Evolutionary conservation across 2,888 invertebrate genomes (phyloP).

Genomic region (Sphinx pinastri): DNA sequence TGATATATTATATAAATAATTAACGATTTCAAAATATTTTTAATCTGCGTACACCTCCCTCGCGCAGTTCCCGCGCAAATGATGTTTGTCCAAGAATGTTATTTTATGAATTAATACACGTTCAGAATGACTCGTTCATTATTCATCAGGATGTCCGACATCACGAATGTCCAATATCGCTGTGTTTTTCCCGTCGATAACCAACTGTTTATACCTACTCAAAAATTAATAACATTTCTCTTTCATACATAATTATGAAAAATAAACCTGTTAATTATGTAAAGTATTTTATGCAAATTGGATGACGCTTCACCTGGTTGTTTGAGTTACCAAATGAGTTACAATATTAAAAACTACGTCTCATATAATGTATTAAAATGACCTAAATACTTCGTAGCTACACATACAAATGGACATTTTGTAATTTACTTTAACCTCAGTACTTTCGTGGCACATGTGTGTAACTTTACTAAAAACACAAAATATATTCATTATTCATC

Average conservation of each 20-base stretch:
- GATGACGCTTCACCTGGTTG: not conserved
- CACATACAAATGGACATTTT: too few species aligned
- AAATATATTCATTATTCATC: too few species aligned
- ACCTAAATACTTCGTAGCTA: too few species aligned
- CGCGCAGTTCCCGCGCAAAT: not conserved
- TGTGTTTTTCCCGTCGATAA: not conserved
- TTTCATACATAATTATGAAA: not conserved
- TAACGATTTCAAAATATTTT: not conserved
- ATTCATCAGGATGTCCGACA: conserved; percentile 2
- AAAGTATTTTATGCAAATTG: not conserved
- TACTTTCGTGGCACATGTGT: too few species aligned
- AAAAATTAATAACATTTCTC: not conserved
- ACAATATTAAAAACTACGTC: not conserved
- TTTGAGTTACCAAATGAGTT: not conserved
- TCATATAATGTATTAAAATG: too few species aligned
- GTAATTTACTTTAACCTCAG: too few species aligned
- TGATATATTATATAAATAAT: not conserved
- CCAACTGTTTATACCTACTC: not conserved
- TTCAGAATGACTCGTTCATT: conserved; percentile 9
- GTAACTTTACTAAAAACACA: too few species aligned
- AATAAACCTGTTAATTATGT: conserved; percentile 1
- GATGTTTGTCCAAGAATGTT: conserved; percentile 14
- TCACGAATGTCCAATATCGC: not conserved
- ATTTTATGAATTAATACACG: conserved; percentile 12
- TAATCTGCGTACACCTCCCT: not conserved